phyloP scores from a whole-genome alignment of 2,797 vertebrate species.

The Chromobotia macracanthus region DNA sequence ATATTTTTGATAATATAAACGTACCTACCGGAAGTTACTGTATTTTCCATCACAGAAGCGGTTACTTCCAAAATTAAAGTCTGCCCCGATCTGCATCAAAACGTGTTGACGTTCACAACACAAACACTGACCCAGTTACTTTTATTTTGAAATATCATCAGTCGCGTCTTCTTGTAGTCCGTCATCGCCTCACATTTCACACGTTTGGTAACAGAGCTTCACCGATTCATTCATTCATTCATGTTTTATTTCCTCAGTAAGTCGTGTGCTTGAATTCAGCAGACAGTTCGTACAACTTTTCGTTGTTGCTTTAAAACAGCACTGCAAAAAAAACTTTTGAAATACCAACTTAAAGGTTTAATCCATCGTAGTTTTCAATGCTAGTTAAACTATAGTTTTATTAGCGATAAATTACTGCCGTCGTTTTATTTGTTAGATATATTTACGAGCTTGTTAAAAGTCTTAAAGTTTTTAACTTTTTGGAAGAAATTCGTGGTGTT shows the following conservation, averaged over 20 bases:
- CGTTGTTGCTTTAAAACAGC: background rate
- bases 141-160: background rate
- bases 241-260: background rate
- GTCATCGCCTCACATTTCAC: background rate
- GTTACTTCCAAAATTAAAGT: background rate
- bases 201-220: background rate
- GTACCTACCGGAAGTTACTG: background rate
- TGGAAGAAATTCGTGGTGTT: background rate
- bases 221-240: background rate
- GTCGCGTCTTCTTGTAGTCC: background rate
- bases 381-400: too few relatives aligned
- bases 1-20: background rate
- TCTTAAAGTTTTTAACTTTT: too few relatives aligned
- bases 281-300: background rate
- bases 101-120: background rate
- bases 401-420: too few relatives aligned
- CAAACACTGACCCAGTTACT: background rate
- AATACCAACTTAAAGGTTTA: background rate
- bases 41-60: background rate
- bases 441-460: too few relatives aligned
- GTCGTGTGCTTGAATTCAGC: background rate
- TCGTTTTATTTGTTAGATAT: too few relatives aligned
- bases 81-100: background rate
- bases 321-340: too few relatives aligned
- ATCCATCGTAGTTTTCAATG: too few relatives aligned